A percentile compares a stretch with the other conserved stretches of the same genome.
Conservation (phyloP, 2,797 vertebrate species). For the Octomys mimax region DNA sequence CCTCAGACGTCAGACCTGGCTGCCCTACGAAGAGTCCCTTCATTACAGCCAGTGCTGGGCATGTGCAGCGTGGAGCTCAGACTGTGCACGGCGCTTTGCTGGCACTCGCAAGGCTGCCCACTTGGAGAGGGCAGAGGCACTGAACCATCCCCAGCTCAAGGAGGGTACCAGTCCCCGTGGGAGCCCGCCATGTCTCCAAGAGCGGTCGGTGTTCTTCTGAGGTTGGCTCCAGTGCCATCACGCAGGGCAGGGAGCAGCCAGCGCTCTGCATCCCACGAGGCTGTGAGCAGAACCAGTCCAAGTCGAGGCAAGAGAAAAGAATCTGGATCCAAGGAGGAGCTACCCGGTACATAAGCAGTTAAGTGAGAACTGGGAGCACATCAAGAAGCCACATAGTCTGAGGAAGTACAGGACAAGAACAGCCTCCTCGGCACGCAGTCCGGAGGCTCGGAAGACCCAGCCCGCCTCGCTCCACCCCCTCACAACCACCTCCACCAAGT, state of each 20-base stretch:
- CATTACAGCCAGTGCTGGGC: background rate
- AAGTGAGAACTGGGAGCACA: slow-evolving; percentile 89
- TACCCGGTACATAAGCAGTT: slow-evolving; percentile 86
- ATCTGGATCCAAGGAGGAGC: slow-evolving; percentile 88
- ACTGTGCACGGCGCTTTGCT: background rate
- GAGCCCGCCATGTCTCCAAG: slow-evolving; percentile 82
- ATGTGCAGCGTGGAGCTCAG: background rate
- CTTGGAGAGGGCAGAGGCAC: background rate
- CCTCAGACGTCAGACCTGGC: background rate
- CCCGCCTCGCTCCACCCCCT: background rate
- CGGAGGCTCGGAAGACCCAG: slow-evolving; percentile 55
- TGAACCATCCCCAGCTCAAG: background rate
- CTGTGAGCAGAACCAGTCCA: slow-evolving; percentile 86
- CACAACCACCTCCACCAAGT: background rate
- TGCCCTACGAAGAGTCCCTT: background rate
- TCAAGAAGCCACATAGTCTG: slow-evolving; percentile 87
- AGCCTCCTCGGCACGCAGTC: slow-evolving; percentile 78
- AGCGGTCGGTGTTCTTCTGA: slow-evolving; percentile 81
- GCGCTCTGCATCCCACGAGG: slow-evolving; percentile 82
- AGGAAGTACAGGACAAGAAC: slow-evolving; percentile 80
- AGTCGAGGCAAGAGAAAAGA: slow-evolving; percentile 86
- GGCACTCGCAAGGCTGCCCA: background rate
- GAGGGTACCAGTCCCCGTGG: background rate
- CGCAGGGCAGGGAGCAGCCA: slow-evolving; percentile 78
- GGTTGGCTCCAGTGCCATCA: slow-evolving; percentile 66